A percentile compares a stretch with the other conserved stretches of the same genome.
These are phyloP conservation scores for Nesidiocoris tenuis DNA, from an alignment of 2,888 invertebrate species.

Conservation along the genomic window DNA sequence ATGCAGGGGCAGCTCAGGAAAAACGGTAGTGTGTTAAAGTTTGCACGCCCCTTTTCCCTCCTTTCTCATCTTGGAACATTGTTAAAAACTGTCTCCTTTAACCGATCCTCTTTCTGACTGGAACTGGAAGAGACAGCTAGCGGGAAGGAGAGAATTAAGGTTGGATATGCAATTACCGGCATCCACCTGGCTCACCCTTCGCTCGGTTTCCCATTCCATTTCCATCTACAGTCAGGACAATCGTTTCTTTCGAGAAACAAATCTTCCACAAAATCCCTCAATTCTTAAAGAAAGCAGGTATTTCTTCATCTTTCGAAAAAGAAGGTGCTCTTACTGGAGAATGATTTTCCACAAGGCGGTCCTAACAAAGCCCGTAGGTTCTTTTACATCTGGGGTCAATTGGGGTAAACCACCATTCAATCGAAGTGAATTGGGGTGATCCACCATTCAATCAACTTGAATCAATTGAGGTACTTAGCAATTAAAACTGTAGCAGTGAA, in stretches of 20 bases:
- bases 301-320: not conserved
- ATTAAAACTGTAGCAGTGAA: too few relatives aligned
- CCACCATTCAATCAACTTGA: too few relatives aligned
- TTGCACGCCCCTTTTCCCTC: not conserved
- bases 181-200: conserved; percentile 38
- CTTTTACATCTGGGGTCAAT: too few relatives aligned
- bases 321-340: too few relatives aligned
- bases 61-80: conserved; percentile 25
- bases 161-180: conserved; percentile 44
- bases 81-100: conserved; percentile 43
- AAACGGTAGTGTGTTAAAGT: too few relatives aligned
- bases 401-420: too few relatives aligned
- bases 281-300: not conserved
- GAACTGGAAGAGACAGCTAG: not conserved
- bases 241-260: not conserved
- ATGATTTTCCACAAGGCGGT: too few relatives aligned
- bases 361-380: too few relatives aligned
- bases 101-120: conserved; percentile 13
- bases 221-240: not conserved
- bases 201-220: conserved; percentile 2
- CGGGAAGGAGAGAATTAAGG: conserved; percentile 29
- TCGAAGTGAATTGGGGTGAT: too few relatives aligned
- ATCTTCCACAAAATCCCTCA: not conserved
- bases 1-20: too few relatives aligned
- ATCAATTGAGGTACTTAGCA: too few relatives aligned